Evolutionary conservation across 2,888 invertebrate species (phyloP).

Genomic region (Calliphora vomitoria): DNA sequence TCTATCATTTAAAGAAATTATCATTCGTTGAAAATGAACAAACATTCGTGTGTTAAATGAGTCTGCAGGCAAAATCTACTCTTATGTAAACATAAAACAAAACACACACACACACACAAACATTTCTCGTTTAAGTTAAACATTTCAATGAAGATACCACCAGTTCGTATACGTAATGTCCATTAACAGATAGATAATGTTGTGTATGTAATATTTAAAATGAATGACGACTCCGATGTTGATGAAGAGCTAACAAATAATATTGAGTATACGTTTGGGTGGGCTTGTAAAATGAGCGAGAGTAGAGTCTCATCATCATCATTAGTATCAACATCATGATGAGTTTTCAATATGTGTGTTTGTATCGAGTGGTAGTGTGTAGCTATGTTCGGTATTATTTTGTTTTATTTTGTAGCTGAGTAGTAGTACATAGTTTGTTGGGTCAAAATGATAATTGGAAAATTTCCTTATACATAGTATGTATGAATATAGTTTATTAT

Average conservation of each 20-base stretch:
- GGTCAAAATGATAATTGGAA: conserved; percentile 53
- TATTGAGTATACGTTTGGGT: conserved; percentile 61
- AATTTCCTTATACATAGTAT: conserved; percentile 31
- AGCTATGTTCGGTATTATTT: neutral
- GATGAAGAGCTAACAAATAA: conserved; percentile 15
- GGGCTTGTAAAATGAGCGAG: conserved; percentile 5
- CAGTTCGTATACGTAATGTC: conserved; percentile 60
- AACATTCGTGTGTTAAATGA: conserved; percentile 47
- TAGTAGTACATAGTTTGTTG: conserved; percentile 27
- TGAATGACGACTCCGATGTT: neutral
- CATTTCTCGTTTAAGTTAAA: conserved; percentile 15
- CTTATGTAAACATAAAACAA: conserved; percentile 27
- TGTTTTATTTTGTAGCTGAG: neutral
- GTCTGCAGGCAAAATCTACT: conserved; percentile 22
- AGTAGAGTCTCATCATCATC: neutral
- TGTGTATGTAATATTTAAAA: neutral
- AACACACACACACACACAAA: neutral
- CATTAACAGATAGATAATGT: conserved; percentile 29
- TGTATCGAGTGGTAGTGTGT: neutral
- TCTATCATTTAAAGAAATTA: conserved; percentile 34
- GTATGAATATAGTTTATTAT: neutral
- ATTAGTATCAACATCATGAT: conserved; percentile 39
- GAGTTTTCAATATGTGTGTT: conserved; percentile 1
- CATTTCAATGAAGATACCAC: conserved; percentile 50
- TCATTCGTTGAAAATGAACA: conserved; percentile 37